Base-by-base conservation (phyloP, 2,888 invertebrate genomes). In the Tromatobia lineatoria region DNA sequence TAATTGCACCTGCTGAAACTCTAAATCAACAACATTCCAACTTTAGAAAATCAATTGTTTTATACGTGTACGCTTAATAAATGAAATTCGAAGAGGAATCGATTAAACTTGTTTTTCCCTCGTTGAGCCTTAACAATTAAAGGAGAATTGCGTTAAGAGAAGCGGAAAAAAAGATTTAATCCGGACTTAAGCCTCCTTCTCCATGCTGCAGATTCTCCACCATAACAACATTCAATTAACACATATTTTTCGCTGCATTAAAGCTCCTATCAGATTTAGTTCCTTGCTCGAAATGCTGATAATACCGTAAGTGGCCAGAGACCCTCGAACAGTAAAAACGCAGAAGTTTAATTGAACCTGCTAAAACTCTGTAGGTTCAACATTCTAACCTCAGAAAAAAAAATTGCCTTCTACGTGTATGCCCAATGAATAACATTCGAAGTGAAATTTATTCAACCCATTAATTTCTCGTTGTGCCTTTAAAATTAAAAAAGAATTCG, bases 51-150 rank as follows among this genome's bases (percentile, higher is more conserved):
- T 10, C 7, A 34, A 34, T 34, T 61, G 25, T 52, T 15, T 38
- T 42, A 45, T 52, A 59, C 52, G 67, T 75, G 80, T 78, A 81
- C 77, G 74, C 69, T 74, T 69, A 84, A 84, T 84, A 81, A 81
- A 84, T 84, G 77, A 77, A 84, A 78, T 78, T 73, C 76, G 78
- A 81, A 73, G 74, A 57, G 81, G 78, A 84, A 74, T 84, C 83
- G 74, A 84, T 84, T 80, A 78, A 84, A 84, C 83, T 84, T 84
- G 73, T 74, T 77, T 80, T 74, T 74, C 69, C 80, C 77, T 70
- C 77, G 80, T 74, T 70, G 69, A 54, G 74, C 64, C 74, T 74
- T 52, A 69, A 84, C 83, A 78, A 84, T 84, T 74, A 80, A 47
- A 77, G 74, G 78, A 78, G 77, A 84, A 84, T 66, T 73, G 83